phyloP scores from a whole-genome alignment of 2,888 invertebrate species.

The Drosophila histrio region DNA sequence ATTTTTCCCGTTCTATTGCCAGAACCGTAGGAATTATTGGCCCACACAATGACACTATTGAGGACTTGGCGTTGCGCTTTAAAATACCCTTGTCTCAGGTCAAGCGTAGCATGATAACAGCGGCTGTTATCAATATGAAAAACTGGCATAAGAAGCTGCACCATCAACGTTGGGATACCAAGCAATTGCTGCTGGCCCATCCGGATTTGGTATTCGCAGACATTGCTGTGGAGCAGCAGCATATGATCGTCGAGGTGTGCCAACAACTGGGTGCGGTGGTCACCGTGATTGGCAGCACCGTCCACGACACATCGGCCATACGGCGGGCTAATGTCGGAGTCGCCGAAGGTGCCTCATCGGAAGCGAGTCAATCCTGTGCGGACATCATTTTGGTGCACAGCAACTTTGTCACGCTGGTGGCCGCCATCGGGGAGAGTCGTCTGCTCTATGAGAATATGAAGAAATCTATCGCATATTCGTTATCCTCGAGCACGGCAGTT shows the following conservation, averaged over 20 bases:
- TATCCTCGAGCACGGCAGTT: constrained; percentile 32
- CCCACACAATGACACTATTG: background rate
- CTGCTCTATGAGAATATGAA: constrained; percentile 55
- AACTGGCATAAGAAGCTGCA: constrained; percentile 17
- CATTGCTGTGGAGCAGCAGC: constrained; percentile 32
- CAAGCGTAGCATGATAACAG: background rate
- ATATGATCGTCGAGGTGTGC: constrained; percentile 54
- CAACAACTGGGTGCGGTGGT: constrained; percentile 57
- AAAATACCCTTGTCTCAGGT: background rate
- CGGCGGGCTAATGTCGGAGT: constrained; percentile 44
- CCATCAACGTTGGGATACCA: constrained; percentile 43
- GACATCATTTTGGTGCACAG: constrained; percentile 47
- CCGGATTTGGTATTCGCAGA: constrained; percentile 51
- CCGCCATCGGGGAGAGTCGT: constrained; percentile 53
- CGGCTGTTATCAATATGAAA: constrained; percentile 49
- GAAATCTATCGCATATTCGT: constrained; percentile 44
- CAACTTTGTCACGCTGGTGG: constrained; percentile 39
- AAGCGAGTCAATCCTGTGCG: constrained; percentile 31
- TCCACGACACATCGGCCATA: constrained; percentile 44
- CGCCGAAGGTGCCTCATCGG: constrained; percentile 34
- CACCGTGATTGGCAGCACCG: constrained; percentile 43
- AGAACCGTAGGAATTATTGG: constrained; percentile 45
- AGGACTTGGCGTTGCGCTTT: constrained; percentile 23
- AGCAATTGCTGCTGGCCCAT: constrained; percentile 35
- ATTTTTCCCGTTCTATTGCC: constrained; percentile 41